These are phyloP conservation scores for Rhinopithecus roxellana DNA, from an alignment of 2,113 vertebrate genomes.

Conservation along the genomic window DNA sequence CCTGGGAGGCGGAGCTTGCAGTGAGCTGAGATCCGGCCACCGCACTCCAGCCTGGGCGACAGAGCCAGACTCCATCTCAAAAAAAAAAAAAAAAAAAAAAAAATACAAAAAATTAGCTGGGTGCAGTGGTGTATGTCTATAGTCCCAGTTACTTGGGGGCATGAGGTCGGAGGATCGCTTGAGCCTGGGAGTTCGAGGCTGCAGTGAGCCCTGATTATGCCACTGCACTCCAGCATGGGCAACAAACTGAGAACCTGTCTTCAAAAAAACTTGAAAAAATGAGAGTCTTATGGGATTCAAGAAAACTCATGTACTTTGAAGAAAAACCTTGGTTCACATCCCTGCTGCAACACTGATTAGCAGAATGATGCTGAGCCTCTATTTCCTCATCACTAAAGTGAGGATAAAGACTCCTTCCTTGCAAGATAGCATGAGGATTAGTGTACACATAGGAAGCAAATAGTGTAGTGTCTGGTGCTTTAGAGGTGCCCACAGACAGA, in stretches of 20 bases:
- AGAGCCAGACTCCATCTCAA: too few species aligned
- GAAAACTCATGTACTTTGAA: neutral
- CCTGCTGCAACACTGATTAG: neutral
- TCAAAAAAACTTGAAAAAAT: neutral
- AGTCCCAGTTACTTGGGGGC: too few species aligned
- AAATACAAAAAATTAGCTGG: neutral
- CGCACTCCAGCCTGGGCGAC: too few species aligned
- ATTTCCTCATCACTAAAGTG: neutral
- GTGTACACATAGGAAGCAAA: neutral
- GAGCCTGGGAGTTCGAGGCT: too few species aligned
- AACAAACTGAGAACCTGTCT: too few species aligned
- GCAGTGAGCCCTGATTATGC: too few species aligned
- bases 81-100: neutral
- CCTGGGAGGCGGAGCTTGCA: too few species aligned
- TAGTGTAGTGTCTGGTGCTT: neutral
- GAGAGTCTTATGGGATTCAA: neutral
- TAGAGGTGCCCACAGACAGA: neutral
- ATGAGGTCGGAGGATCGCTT: too few species aligned
- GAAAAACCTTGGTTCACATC: neutral
- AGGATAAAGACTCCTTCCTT: neutral
- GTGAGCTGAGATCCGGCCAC: too few species aligned
- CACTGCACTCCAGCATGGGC: too few species aligned
- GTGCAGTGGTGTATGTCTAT: neutral
- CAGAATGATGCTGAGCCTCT: neutral
- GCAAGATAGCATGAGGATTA: neutral